Conservation (phyloP, 1,140 invertebrate species). For the Bicyclus anynana region DNA sequence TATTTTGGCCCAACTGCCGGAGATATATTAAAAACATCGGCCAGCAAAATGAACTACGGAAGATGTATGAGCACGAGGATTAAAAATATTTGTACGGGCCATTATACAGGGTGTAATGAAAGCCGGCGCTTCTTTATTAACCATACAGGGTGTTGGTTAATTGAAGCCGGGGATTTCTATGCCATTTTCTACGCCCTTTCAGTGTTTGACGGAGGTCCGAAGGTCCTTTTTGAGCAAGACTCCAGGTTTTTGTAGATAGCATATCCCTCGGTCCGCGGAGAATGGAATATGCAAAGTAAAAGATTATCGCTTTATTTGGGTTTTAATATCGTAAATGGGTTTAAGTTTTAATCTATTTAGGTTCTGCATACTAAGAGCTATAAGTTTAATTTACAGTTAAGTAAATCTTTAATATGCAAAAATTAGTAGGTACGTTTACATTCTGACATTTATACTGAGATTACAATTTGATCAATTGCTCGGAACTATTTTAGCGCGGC, state of each 20-base stretch:
- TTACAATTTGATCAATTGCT: no score
- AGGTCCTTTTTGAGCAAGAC: slow-evolving; percentile 39
- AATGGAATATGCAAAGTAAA: slow-evolving; percentile 10
- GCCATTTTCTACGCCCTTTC: slow-evolving; percentile 59
- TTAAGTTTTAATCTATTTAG: neutral
- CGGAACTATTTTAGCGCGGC: no score
- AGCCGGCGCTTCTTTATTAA: slow-evolving; percentile 67
- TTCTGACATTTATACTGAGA: no score
- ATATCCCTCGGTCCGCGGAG: neutral
- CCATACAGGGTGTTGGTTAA: slow-evolving; percentile 63
- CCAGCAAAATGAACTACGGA: slow-evolving; percentile 71
- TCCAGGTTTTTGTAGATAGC: slow-evolving; percentile 39
- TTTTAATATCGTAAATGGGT: neutral
- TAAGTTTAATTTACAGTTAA: no score
- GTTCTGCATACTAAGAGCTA: no score
- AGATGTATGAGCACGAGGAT: slow-evolving; percentile 71
- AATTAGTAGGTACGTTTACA: no score
- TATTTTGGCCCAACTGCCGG: slow-evolving; percentile 27
- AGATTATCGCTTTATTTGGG: slow-evolving; percentile 5
- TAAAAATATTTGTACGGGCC: slow-evolving; percentile 75
- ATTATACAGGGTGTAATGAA: slow-evolving; percentile 73
- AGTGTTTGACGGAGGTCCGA: slow-evolving; percentile 60
- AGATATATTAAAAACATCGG: slow-evolving; percentile 56
- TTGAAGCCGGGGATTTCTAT: slow-evolving; percentile 61
- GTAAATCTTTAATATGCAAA: no score